Conservation (phyloP, 2,797 vertebrate species). For the Danionella dracula region DNA sequence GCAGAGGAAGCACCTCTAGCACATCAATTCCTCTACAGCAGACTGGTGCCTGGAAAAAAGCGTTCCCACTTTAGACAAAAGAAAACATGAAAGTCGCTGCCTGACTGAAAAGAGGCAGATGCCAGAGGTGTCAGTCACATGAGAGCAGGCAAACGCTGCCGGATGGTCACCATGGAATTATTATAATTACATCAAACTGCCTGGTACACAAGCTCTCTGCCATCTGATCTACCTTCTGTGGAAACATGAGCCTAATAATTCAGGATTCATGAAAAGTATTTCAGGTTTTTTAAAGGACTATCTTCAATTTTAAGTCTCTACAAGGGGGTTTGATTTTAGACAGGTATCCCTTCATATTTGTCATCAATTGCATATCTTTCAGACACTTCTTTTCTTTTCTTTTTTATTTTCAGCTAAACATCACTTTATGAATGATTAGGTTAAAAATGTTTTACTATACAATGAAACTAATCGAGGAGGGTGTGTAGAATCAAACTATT, state of each 20-base stretch:
- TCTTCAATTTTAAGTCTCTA: no score
- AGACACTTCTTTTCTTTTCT: no score
- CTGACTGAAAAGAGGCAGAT: neutral
- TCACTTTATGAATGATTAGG: no score
- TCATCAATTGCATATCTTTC: no score
- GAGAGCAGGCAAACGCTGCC: neutral
- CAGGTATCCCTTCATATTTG: no score
- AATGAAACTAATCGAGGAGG: no score
- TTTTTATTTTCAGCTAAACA: no score
- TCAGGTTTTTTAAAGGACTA: no score
- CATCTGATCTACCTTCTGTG: constrained; percentile 3
- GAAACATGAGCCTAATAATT: neutral
- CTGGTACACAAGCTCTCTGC: neutral
- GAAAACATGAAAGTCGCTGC: neutral
- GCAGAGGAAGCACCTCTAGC: neutral
- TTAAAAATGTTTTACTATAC: no score
- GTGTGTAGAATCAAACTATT: no score
- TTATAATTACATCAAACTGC: neutral
- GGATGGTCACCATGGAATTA: constrained; percentile 5
- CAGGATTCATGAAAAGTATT: no score
- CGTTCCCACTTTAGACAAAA: neutral
- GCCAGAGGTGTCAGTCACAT: constrained; percentile 1
- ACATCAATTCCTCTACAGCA: constrained; percentile 5
- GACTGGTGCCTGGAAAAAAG: neutral
- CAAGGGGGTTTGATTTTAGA: no score